phyloP scores from a whole-genome alignment of 1,140 invertebrate genomes.

The Heliconius eleuchia region DNA sequence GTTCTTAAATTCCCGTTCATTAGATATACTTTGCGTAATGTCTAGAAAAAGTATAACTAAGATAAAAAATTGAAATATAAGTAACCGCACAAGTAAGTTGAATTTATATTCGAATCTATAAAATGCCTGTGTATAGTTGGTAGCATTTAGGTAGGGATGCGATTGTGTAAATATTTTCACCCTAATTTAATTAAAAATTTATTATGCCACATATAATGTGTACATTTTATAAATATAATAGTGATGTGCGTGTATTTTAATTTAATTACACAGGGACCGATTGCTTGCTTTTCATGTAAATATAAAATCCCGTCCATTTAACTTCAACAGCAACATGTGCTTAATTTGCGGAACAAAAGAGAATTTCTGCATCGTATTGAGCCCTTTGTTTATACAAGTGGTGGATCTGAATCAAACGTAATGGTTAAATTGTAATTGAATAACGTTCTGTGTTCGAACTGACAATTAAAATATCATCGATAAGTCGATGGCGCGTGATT shows the following conservation, averaged over 20 bases:
- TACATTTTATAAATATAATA: neutral
- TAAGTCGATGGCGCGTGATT: neutral
- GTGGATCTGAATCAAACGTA: conserved; percentile 6
- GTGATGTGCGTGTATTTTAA: neutral
- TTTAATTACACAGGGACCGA: neutral
- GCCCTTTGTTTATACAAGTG: neutral
- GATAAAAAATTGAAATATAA: too few species aligned
- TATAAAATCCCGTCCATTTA: neutral
- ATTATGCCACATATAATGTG: neutral
- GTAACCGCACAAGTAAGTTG: neutral
- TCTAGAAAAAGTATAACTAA: too few species aligned
- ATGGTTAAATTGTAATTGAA: conserved; percentile 4
- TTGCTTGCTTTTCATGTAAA: neutral
- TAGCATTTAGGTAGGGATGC: too few species aligned
- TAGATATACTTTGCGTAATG: too few species aligned
- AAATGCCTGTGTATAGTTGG: too few species aligned
- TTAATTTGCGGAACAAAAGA: conserved; percentile 6
- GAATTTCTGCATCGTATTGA: conserved; percentile 8
- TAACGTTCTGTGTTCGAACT: neutral
- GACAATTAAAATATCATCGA: neutral
- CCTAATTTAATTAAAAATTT: too few species aligned
- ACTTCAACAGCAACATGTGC: neutral
- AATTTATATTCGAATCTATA: neutral
- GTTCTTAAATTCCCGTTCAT: too few species aligned
- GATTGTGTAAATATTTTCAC: too few species aligned